Base-by-base conservation (phyloP, 2,797 vertebrate species). In the Cirrhinus mrigala region DNA sequence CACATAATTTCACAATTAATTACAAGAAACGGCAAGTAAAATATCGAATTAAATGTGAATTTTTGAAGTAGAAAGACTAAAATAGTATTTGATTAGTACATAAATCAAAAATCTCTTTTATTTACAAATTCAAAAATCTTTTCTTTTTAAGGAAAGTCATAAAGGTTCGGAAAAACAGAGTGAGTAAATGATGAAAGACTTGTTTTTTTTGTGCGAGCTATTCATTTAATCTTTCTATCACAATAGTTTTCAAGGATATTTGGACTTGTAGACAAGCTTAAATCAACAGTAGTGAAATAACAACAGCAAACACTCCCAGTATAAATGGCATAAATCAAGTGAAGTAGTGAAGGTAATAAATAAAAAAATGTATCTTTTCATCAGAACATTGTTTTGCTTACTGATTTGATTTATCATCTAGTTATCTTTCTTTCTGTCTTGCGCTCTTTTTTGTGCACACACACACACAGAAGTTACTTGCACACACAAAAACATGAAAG, bases 401-500 rank as follows among this genome's bases (percentile, higher is more conserved):
- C 12, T 10, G 18, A 48, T 84, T 78, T 70, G 24, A 84, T 84
- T 79, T 70, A 84, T 84, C 6, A 5, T 44, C 22, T 16, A 15
- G 37, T 79, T 70, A 69, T 70, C 75, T 24, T 29, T 84, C 64
- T 78, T 76, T 52, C 11, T 56, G 82, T 64, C 81, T 71, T n/a
- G 37, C 16, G 11, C 33, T 74, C 37, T 27, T 20, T 82, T 15
- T 29, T 37, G 7, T n/a, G 6, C 52, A 16, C 68, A 22, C 80
- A 7, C 33, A 58, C 78, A 24, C 73, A 58, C 74, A 56, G 66
- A 24, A 33, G n/a, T 33, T 62, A n/a, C 33, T 40, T 56, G 9
- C 52, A 37, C 66, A 87, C 81, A 82, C 86, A 82, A 69, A 86
- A 70, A 82, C 75, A 86, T 87, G 84, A 86, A 84, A 86, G 64